Evolutionary conservation across 2,888 invertebrate genomes (phyloP).

Genomic region (Laspeyria flexula): DNA sequence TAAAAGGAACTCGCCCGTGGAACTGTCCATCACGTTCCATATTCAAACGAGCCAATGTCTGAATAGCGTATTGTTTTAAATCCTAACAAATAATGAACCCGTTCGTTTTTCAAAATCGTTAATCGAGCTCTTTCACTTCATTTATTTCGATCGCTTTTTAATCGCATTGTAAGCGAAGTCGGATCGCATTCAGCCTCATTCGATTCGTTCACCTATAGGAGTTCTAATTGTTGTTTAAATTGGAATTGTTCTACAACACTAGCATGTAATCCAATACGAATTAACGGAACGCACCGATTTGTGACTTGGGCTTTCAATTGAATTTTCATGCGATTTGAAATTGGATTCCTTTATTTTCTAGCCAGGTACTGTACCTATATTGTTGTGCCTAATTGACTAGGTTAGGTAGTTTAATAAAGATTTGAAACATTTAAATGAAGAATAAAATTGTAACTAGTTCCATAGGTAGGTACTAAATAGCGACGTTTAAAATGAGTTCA

Average conservation of each 20-base stretch:
- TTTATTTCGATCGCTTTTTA: constrained; percentile 71
- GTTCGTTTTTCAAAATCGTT: constrained; percentile 74
- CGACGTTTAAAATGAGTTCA: too few relatives aligned
- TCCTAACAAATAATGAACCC: constrained; percentile 75
- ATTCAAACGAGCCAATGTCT: constrained; percentile 76
- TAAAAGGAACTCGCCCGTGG: constrained; percentile 62
- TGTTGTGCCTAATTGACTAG: neutral
- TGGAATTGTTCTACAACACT: constrained; percentile 68
- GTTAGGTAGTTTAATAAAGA: too few relatives aligned
- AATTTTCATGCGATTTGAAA: constrained; percentile 26
- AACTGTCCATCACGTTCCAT: constrained; percentile 71
- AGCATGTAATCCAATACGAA: constrained; percentile 82
- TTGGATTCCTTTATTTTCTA: constrained; percentile 14
- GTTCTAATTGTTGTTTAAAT: constrained; percentile 61
- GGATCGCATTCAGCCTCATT: constrained; percentile 69
- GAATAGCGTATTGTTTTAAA: constrained; percentile 83
- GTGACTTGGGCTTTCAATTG: constrained; percentile 58
- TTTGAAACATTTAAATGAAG: neutral
- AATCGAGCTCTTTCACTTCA: constrained; percentile 83
- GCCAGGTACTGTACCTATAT: too few relatives aligned
- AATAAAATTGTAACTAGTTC: too few relatives aligned
- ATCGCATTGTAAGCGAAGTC: constrained; percentile 59
- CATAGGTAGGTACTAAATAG: too few relatives aligned
- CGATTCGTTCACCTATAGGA: constrained; percentile 57
- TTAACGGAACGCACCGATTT: constrained; percentile 69